Percentiles rank a stretch among this genome's conserved stretches.
Evolutionary conservation across 1,140 invertebrate genomes (phyloP).

Genomic region (Bombyx mandarina): DNA sequence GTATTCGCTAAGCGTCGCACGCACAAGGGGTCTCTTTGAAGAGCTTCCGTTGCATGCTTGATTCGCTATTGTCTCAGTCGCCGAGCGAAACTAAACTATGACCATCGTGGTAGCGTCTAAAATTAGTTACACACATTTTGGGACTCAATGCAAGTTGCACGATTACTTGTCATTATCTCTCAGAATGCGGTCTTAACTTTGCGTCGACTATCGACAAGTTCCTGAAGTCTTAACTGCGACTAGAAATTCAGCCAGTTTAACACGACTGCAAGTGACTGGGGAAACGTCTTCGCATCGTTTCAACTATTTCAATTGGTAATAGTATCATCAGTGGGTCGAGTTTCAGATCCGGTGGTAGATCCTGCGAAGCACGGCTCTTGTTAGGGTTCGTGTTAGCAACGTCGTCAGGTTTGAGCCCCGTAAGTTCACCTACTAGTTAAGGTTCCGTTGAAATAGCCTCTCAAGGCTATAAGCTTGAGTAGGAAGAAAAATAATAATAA

Average conservation of each 20-base stretch:
- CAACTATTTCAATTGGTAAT: conserved; percentile 8
- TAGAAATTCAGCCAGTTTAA: conserved; percentile 5
- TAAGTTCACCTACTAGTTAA: too few relatives aligned
- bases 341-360: too few relatives aligned
- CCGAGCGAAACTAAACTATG: conserved; percentile 48
- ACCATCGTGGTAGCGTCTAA: conserved; percentile 34
- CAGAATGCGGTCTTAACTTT: conserved; percentile 38
- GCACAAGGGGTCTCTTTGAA: conserved; percentile 60
- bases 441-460: too few relatives aligned
- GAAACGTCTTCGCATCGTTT: conserved; percentile 9
- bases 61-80: conserved; percentile 63
- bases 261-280: too few relatives aligned
- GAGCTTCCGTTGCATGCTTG: conserved; percentile 66
- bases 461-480: too few relatives aligned
- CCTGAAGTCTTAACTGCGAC: conserved; percentile 16
- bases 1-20: conserved; percentile 55
- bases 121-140: conserved; percentile 30
- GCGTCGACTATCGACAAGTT: conserved; percentile 35
- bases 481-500: too few relatives aligned
- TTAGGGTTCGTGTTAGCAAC: too few relatives aligned
- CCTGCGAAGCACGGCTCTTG: too few relatives aligned
- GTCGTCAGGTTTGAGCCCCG: too few relatives aligned
- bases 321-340: background rate
- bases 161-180: conserved; percentile 47
- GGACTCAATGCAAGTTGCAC: conserved; percentile 31